Conservation (phyloP, 1,140 invertebrate genomes). For the Luehdorfia chinensis region DNA sequence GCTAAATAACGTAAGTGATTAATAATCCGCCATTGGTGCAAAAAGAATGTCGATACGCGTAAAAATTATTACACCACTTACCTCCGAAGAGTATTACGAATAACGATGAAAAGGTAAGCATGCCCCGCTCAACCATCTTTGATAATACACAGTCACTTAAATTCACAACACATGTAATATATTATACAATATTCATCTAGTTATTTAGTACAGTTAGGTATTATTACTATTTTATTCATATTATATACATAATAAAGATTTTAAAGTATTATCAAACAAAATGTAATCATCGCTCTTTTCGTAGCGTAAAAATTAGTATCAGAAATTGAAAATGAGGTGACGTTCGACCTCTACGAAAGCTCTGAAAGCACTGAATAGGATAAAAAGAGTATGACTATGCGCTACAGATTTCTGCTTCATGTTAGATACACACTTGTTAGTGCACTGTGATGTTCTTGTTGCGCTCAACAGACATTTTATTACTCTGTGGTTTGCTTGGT, state of each 20-base stretch:
- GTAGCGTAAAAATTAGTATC: constrained; percentile 4
- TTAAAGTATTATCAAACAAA: not conserved
- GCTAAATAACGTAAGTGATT: too few species aligned
- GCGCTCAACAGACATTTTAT: not conserved
- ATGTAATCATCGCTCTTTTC: not conserved
- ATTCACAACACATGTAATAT: too few species aligned
- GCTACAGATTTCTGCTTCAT: constrained; percentile 6
- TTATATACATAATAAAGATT: not conserved
- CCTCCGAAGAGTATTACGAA: constrained; percentile 6
- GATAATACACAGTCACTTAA: constrained; percentile 1
- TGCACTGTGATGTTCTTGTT: constrained; percentile 9
- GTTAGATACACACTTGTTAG: not conserved
- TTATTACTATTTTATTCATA: too few species aligned
- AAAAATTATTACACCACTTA: too few species aligned
- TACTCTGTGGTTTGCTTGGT: constrained; percentile 23
- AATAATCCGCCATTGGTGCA: too few species aligned
- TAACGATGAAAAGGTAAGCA: constrained; percentile 6
- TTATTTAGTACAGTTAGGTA: too few species aligned
- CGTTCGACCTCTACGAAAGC: constrained; percentile 4
- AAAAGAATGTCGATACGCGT: too few species aligned
- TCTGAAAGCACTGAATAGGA: constrained; percentile 2
- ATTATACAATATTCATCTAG: too few species aligned
- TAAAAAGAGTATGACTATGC: not conserved
- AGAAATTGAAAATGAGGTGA: not conserved
- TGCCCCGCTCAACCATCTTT: constrained; percentile 7